Base-by-base conservation (phyloP, 1,140 invertebrate species). In the Camponotus vicinus region DNA sequence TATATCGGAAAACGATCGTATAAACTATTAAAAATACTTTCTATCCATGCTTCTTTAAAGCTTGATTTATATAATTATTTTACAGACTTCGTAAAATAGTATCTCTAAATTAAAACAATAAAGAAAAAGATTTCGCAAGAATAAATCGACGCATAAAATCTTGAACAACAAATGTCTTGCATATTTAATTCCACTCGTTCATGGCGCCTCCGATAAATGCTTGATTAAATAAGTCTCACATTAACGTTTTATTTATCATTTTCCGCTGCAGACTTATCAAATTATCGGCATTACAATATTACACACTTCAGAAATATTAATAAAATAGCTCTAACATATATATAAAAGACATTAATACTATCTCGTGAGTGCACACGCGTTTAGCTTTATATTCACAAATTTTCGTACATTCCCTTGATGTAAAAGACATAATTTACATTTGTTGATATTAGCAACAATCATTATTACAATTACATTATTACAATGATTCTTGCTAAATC, bases 271-370 rank as follows among this genome's bases (percentile, higher is more conserved):
- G 34, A 61, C 32, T 40, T 59, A 85, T 40, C 13, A 52, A 86
- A 86, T 88, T 88, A 87, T 57, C 69, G 6, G 9, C 21, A 66
- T 49, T 59, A 79, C 52, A 61, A 61, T 59, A 40, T 61, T 61
- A 70, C 21, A 88, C 59, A 79, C 2, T 61, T 45, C 3, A 66
- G 6, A 70, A 32, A 76, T 63, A 79, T 37, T 18, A 52, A 69
- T 78, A 40, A 69, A 69, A 67, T 52, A 79, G 5, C 2, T 18
- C 21, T 80, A 69, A 69, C 8, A 40, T 70, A 80, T 55, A 66
- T 52, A 70, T 55, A 66, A 37, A 78, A n/a, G 8, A 40, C 9
- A 86, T 88, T 89, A 89, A 88, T 89, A 88, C 87, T 88, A 88
- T 85, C 57, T 89, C 21, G 21, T 89, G 75, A 61, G 57, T 69